Conservation (phyloP, 2,113 vertebrate genomes). For the Pelvicachromis taeniatus region DNA sequence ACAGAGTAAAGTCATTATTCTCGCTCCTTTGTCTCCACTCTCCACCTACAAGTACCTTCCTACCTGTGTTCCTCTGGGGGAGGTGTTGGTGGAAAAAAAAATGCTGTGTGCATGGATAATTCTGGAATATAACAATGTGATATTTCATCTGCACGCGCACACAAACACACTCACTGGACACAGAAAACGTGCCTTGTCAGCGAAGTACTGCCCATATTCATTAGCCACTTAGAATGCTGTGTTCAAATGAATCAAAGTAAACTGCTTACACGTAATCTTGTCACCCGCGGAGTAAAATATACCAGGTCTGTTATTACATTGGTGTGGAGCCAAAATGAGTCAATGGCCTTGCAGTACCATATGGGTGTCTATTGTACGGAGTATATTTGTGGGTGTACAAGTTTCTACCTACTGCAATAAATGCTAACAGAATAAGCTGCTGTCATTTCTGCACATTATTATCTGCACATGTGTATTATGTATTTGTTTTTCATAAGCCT, state of each 20-base stretch:
- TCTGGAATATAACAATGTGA: conserved; percentile 51
- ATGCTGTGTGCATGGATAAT: conserved; percentile 39
- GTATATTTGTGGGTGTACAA: not conserved
- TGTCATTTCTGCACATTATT: not conserved
- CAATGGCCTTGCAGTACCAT: not conserved
- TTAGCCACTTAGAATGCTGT: conserved; percentile 50
- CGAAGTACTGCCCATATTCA: conserved; percentile 52
- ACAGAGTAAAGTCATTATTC: conserved; percentile 34
- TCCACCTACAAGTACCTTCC: conserved; percentile 17
- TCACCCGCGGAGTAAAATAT: conserved; percentile 48
- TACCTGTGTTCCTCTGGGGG: conserved; percentile 28
- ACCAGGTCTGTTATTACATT: not conserved
- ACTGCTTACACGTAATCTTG: conserved; percentile 63
- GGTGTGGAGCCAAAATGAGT: conserved; percentile 7
- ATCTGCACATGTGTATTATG: not conserved
- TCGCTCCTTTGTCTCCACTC: not conserved
- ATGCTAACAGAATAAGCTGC: not conserved
- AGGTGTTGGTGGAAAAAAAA: not conserved
- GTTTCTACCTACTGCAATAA: not conserved
- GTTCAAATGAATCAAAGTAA: conserved; percentile 65
- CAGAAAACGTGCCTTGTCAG: conserved; percentile 50
- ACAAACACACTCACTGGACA: not conserved
- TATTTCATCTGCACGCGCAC: conserved; percentile 43
- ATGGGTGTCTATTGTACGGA: not conserved
- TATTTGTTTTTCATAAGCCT: conserved; percentile 10